Conservation (phyloP, 2,888 invertebrate species). For the Eupithecia subumbrata region DNA sequence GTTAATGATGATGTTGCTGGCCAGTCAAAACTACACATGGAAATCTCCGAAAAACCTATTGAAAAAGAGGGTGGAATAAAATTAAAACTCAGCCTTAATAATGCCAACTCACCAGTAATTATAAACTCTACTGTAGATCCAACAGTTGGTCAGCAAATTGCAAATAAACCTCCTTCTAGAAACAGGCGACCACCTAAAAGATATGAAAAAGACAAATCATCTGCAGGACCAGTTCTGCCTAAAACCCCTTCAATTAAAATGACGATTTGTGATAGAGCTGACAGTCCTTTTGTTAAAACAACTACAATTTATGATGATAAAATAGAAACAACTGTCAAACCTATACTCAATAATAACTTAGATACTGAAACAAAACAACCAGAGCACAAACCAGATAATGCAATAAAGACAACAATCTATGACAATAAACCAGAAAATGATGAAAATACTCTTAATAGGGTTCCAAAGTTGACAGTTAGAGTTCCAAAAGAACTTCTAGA, state of each 20-base stretch:
- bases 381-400: slow-evolving; percentile 69
- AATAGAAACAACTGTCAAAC: slow-evolving; percentile 67
- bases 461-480: slow-evolving; percentile 88
- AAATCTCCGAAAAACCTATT: slow-evolving; percentile 58
- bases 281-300: slow-evolving; percentile 78
- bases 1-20: slow-evolving; percentile 57
- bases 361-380: slow-evolving; percentile 58
- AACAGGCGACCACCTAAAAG: slow-evolving; percentile 75
- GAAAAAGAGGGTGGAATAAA: slow-evolving; percentile 78
- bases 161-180: slow-evolving; percentile 71
- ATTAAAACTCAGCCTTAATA: slow-evolving; percentile 77
- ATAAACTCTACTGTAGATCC: slow-evolving; percentile 82
- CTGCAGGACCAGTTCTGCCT: slow-evolving; percentile 50
- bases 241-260: slow-evolving; percentile 77
- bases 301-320: slow-evolving; percentile 75
- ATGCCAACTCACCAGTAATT: slow-evolving; percentile 79
- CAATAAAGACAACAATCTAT: slow-evolving; percentile 77
- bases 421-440: slow-evolving; percentile 75
- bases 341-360: slow-evolving; percentile 72
- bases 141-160: slow-evolving; percentile 68
- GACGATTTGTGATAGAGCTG: slow-evolving; percentile 81
- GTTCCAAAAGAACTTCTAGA: slow-evolving; percentile 85
- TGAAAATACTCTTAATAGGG: slow-evolving; percentile 80
- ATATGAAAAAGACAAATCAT: slow-evolving; percentile 65
- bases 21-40: slow-evolving; percentile 48